Evolutionary conservation across 2,888 invertebrate genomes (phyloP).

Genomic region (Cantharis lateralis): DNA sequence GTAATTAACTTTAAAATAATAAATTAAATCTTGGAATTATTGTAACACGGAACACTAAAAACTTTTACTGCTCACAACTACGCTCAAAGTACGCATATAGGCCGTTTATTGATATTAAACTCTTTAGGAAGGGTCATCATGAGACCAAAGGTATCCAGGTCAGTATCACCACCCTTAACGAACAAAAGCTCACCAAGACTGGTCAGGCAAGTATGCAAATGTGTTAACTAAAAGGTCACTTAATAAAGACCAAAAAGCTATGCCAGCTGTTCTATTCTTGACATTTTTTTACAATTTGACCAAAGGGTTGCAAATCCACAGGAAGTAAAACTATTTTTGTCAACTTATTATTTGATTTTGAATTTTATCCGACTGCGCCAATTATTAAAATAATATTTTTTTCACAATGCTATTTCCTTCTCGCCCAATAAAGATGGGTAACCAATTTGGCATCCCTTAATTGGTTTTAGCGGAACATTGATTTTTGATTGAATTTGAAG

Average conservation of each 20-base stretch:
- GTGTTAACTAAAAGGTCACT: constrained; percentile 38
- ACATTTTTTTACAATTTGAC: constrained; percentile 19
- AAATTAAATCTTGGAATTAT: neutral
- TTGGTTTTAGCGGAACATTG: neutral
- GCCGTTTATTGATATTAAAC: neutral
- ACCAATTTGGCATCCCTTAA: neutral
- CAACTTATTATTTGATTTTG: neutral
- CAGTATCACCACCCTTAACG: constrained; percentile 37
- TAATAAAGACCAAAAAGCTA: constrained; percentile 25
- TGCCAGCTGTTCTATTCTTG: constrained; percentile 20
- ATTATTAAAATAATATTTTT: too few relatives aligned
- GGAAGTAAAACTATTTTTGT: neutral
- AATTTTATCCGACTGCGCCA: too few relatives aligned
- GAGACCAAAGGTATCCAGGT: constrained; percentile 37
- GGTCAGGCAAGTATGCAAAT: constrained; percentile 51
- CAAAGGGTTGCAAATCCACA: constrained; percentile 11
- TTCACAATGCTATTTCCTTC: neutral
- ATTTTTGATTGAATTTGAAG: neutral
- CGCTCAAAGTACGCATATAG: neutral
- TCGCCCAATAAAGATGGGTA: neutral
- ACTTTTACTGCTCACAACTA: neutral
- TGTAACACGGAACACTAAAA: neutral
- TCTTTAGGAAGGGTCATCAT: constrained; percentile 37
- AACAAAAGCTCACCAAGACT: constrained; percentile 41
- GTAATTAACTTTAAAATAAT: neutral